Evolutionary conservation across 2,888 invertebrate genomes (phyloP).

Genomic region (Drosophila putrida): DNA sequence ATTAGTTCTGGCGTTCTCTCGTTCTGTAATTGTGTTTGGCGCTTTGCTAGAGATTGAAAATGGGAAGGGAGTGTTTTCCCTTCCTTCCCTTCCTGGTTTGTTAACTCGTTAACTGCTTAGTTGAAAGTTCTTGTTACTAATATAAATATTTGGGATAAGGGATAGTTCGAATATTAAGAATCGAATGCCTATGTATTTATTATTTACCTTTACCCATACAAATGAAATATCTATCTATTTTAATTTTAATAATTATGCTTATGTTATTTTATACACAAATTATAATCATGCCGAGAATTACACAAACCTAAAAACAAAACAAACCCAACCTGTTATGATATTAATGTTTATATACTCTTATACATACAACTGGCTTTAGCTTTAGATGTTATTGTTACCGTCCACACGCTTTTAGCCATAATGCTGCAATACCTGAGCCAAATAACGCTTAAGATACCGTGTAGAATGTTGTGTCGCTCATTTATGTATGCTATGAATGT

Average conservation of each 20-base stretch:
- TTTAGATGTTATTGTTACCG: slow-evolving; percentile 35
- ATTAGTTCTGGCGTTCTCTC: slow-evolving; percentile 15
- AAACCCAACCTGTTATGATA: slow-evolving; percentile 7
- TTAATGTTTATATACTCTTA: slow-evolving; percentile 31
- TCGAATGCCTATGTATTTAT: slow-evolving; percentile 11
- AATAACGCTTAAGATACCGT: slow-evolving; percentile 7
- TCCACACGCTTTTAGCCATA: slow-evolving; percentile 37
- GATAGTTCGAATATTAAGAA: neutral
- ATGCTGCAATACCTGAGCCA: slow-evolving; percentile 15
- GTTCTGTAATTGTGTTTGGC: slow-evolving; percentile 31
- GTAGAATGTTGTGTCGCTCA: slow-evolving; percentile 21
- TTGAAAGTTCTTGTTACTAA: slow-evolving; percentile 30
- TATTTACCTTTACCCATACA: slow-evolving; percentile 4
- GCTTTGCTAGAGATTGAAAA: slow-evolving; percentile 29
- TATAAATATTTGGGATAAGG: neutral
- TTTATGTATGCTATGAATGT: slow-evolving; percentile 37
- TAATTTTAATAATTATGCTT: slow-evolving; percentile 11
- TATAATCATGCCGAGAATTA: slow-evolving; percentile 6
- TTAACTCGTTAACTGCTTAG: slow-evolving; percentile 21
- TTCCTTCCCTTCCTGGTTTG: neutral
- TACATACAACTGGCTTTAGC: slow-evolving; percentile 34
- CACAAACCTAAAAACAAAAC: slow-evolving; percentile 8
- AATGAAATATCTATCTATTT: neutral
- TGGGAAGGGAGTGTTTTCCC: neutral
- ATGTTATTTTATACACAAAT: neutral